Conservation (phyloP, 1,140 invertebrate species). For the Stenopsyche tienmushanensis region DNA sequence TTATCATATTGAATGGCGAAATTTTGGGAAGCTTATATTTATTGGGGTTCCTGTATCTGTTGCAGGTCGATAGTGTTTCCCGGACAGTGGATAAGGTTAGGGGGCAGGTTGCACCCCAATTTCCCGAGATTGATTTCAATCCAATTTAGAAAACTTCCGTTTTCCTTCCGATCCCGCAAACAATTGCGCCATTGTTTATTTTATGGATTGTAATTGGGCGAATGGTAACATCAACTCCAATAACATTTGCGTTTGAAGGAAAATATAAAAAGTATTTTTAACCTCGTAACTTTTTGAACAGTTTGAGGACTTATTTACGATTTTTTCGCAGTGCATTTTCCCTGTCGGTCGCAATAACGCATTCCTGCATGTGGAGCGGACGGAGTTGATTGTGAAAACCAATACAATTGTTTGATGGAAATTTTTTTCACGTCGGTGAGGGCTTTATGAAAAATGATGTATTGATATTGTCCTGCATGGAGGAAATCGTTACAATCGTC, state of each 20-base stretch:
- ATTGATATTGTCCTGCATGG: constrained; percentile 5
- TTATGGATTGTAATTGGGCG: constrained; percentile 23
- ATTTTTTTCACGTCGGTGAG: constrained; percentile 12
- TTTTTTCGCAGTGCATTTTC: background rate
- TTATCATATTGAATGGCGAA: no score
- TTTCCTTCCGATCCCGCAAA: constrained; percentile 34
- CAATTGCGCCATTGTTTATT: constrained; percentile 30
- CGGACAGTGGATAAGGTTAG: constrained; percentile 16
- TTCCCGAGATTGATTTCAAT: constrained; percentile 42
- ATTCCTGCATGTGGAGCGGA: constrained; percentile 8
- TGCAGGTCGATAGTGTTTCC: no score
- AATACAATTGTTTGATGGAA: constrained; percentile 24
- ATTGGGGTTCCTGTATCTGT: no score
- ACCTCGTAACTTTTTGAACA: no score
- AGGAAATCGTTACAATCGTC: background rate
- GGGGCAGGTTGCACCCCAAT: constrained; percentile 36
- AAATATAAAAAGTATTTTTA: no score
- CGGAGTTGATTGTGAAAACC: constrained; percentile 20
- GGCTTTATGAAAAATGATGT: constrained; percentile 20
- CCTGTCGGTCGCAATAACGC: constrained; percentile 6
- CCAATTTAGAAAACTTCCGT: constrained; percentile 41
- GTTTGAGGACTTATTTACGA: no score
- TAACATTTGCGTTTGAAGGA: no score
- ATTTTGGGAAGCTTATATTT: no score
- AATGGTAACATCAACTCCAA: constrained; percentile 2